Conservation (phyloP, 2,888 invertebrate species). For the Liposcelis brunnea region DNA sequence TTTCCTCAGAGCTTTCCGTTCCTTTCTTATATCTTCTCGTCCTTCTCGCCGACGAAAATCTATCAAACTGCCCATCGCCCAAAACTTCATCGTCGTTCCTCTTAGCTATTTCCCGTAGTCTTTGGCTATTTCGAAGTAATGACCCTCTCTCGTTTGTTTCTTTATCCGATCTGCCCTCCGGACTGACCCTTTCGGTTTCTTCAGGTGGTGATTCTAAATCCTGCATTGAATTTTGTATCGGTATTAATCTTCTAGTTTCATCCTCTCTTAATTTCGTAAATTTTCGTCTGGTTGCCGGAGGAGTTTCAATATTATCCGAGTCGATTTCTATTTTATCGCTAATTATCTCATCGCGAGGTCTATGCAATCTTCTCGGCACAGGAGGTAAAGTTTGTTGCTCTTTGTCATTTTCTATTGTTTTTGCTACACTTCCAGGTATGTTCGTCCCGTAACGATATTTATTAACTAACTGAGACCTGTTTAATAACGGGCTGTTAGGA, state of each 20-base stretch:
- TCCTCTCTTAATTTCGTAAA: slow-evolving; percentile 16
- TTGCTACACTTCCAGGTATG: slow-evolving; percentile 15
- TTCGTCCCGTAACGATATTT: slow-evolving; percentile 16
- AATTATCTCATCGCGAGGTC: slow-evolving; percentile 21
- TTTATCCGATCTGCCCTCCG: slow-evolving; percentile 13
- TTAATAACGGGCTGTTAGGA: slow-evolving; percentile 11
- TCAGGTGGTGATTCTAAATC: slow-evolving; percentile 18
- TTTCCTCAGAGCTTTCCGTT: slow-evolving; percentile 14
- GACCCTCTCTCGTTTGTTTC: slow-evolving; percentile 8
- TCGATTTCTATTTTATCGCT: slow-evolving; percentile 66
- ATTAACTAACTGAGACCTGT: slow-evolving; percentile 14
- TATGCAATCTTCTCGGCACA: slow-evolving; percentile 18
- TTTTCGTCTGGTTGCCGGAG: slow-evolving; percentile 50
- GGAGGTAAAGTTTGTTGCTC: slow-evolving; percentile 24
- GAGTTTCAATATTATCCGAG: slow-evolving; percentile 80
- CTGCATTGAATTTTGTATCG: slow-evolving; percentile 23
- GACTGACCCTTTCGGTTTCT: slow-evolving; percentile 12
- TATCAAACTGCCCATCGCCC: slow-evolving; percentile 66
- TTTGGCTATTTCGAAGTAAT: slow-evolving; percentile 2
- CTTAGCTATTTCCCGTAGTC: neutral
- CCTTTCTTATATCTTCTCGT: slow-evolving; percentile 59
- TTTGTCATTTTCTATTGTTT: slow-evolving; percentile 24
- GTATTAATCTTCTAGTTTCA: slow-evolving; percentile 24
- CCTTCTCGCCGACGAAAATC: slow-evolving; percentile 63
- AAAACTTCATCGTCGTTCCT: slow-evolving; percentile 33